Evolutionary conservation across 2,888 invertebrate species (phyloP), one percentile per base, ranked within the genome.

Genomic region (Stenichneumon culpator): DNA sequence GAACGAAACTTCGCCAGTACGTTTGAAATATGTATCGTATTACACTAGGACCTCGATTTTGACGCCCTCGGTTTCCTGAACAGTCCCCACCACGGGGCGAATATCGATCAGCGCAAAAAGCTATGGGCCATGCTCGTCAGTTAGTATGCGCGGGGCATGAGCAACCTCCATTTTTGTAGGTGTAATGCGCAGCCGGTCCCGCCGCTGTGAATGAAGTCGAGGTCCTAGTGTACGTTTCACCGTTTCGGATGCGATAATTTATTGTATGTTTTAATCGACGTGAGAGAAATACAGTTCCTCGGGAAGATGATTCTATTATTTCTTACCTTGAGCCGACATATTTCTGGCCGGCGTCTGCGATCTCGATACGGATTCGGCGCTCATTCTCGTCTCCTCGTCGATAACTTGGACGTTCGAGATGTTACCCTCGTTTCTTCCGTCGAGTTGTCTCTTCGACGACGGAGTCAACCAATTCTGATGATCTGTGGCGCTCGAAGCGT

Each of bases 301-400:
- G 25, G 47, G n/a, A 25, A 28, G 28, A 9, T 32, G 5, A 32
- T 63, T 16, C 6, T 14, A 14, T n/a, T 54, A 16, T 69, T 70
- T 75, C 81, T 87, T 91, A 93, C 94, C 92, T 89, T 91, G 92
- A 52, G 87, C 87, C 70, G 91, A 86, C 74, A 94, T 91, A 88
- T 92, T 93, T 86, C 93, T 91, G 14, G 94, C 94, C 16, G 94
- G 94, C 32, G 94, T 94, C 83, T 94, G 94, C 14, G 93, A 94
- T 81, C 94, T 91, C 11, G 93, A 94, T 16, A 90, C 88, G 3
- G 93, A 93, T 80, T 94, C 94, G 2, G 95, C 95, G 88, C 95
- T 95, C 95, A 95, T 95, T 83, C 95, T 91, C 1, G 95, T 95
- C 87, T 95, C 95, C 88, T 95, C 95, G 83, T 95, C 95, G 83